Percentiles rank a stretch among this genome's conserved stretches.
phyloP scores from a whole-genome alignment of 1,140 invertebrate genomes.

The Ceratosolen solmsi region DNA sequence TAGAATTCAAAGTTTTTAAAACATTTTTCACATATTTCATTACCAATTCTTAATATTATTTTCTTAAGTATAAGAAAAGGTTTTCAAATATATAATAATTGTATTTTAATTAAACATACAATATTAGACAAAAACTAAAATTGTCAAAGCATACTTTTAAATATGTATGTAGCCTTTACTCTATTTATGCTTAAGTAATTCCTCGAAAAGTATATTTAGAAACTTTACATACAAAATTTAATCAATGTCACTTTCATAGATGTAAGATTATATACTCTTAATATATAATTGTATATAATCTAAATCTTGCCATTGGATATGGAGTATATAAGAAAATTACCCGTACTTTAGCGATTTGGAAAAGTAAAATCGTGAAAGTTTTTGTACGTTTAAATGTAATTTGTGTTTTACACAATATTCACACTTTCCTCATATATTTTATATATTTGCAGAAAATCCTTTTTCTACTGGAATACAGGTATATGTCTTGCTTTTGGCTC shows the following conservation, averaged over 20 bases:
- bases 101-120: slow-evolving; percentile 1
- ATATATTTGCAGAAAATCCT: slow-evolving; percentile 1
- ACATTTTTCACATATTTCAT: slow-evolving; percentile 26
- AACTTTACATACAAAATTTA: slow-evolving; percentile 21
- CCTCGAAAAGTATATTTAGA: not conserved
- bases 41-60: slow-evolving; percentile 18
- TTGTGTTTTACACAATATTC: slow-evolving; percentile 38
- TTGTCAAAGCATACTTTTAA: slow-evolving; percentile 4
- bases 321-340: slow-evolving; percentile 17
- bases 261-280: not conserved
- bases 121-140: slow-evolving; percentile 1
- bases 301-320: not conserved
- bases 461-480: slow-evolving; percentile 66
- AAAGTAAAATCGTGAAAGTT: slow-evolving; percentile 26
- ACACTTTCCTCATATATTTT: not conserved
- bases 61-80: slow-evolving; percentile 19
- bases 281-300: no score
- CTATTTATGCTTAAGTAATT: slow-evolving; percentile 6
- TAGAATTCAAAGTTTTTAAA: slow-evolving; percentile 19
- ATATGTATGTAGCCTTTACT: not conserved
- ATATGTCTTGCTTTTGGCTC: slow-evolving; percentile 54
- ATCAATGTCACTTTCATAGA: slow-evolving; percentile 7
- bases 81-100: not conserved
- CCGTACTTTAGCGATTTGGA: not conserved
- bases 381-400: slow-evolving; percentile 35